phyloP scores from a whole-genome alignment of 2,888 invertebrate species.

The Odontothrips loti region DNA sequence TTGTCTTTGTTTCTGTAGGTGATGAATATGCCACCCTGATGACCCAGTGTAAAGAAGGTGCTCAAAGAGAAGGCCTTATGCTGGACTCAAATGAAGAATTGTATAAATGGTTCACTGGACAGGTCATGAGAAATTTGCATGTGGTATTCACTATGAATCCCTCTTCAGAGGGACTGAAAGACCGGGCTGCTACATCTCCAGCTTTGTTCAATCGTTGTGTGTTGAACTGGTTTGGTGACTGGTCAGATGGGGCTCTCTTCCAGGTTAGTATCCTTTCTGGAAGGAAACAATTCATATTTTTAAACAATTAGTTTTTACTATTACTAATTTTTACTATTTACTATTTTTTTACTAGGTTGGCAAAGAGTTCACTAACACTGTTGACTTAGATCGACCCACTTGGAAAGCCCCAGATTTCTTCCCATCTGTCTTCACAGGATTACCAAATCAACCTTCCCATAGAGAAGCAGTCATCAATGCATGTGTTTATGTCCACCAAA shows the following conservation, averaged over 20 bases:
- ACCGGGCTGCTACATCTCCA: conserved; percentile 97
- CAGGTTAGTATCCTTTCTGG: conserved; percentile 54
- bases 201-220: conserved; percentile 92
- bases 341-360: conserved; percentile 61
- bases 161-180: conserved; percentile 95
- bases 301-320: not conserved
- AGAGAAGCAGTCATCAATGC: conserved; percentile 98
- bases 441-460: conserved; percentile 72
- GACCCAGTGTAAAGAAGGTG: conserved; percentile 99
- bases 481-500: conserved; percentile 97
- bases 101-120: conserved; percentile 99
- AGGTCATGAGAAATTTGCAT: conserved; percentile 98
- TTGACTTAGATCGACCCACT: conserved; percentile 83
- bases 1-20: conserved; percentile 51
- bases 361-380: conserved; percentile 90
- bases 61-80: conserved; percentile 96
- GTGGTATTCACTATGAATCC: conserved; percentile 99
- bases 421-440: conserved; percentile 77
- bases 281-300: not conserved
- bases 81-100: conserved; percentile 96
- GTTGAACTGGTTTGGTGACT: conserved; percentile 89
- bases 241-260: conserved; percentile 94
- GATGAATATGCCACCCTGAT: conserved; percentile 98
- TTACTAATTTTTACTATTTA: not conserved
- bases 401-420: conserved; percentile 88